Percentiles rank a stretch among this genome's conserved stretches.
Evolutionary conservation across 2,797 vertebrate genomes (phyloP).

Genomic region (Carduelis carduelis): DNA sequence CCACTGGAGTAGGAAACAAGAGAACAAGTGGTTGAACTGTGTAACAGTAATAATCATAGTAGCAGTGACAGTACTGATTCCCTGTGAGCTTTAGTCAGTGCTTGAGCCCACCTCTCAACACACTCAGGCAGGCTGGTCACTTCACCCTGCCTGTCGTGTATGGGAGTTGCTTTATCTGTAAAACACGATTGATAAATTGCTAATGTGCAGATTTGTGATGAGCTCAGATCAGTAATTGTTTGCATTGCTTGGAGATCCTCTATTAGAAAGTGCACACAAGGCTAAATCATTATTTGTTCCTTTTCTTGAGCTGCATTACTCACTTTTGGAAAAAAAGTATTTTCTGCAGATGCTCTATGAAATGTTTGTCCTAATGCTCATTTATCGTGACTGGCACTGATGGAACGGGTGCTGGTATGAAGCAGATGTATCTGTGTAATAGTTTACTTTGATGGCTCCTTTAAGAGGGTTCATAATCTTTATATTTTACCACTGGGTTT

Average conservation of each 20-base stretch:
- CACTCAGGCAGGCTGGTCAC: background rate
- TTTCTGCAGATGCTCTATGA: conserved; percentile 55
- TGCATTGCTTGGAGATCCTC: conserved; percentile 12
- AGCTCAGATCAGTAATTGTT: background rate
- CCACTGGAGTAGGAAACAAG: background rate
- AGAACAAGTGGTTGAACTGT: background rate
- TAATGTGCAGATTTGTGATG: background rate
- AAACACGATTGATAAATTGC: background rate
- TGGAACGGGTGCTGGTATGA: conserved; percentile 48
- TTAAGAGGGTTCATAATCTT: conserved; percentile 78
- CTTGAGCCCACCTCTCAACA: background rate
- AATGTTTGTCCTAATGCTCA: conserved; percentile 72
- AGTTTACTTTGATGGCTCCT: conserved; percentile 77
- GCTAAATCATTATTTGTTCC: background rate
- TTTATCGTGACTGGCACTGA: conserved; percentile 72
- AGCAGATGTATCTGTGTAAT: conserved; percentile 78
- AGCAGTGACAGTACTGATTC: background rate
- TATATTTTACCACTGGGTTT: conserved; percentile 76
- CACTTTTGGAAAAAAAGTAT: background rate
- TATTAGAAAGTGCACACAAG: background rate
- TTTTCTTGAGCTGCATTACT: conserved; percentile 45
- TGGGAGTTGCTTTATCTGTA: background rate
- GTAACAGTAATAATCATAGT: background rate
- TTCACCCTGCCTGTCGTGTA: background rate
- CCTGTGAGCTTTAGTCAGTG: background rate